Base-by-base conservation (phyloP, 2,888 invertebrate species). In the Drepana falcataria region DNA sequence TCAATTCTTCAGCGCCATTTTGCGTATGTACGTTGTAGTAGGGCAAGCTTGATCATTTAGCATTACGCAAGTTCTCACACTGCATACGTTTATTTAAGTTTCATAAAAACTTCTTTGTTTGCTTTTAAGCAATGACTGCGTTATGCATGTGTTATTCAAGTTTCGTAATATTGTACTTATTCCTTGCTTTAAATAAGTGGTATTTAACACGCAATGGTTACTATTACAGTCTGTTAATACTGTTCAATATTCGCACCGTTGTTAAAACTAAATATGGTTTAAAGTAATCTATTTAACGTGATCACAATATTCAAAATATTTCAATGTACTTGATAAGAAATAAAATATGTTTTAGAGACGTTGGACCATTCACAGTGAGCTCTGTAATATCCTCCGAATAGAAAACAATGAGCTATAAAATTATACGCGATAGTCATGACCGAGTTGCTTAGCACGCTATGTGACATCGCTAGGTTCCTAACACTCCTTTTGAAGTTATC, bases 401-500 rank as follows among this genome's bases (percentile, higher is more conserved):
- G 61, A 78, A 75, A 69, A 85, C 84, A 84, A 85, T 85, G 63
- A 78, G 60, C 67, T 58, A 77, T 83, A 73, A 80, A 77, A 71
- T 73, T 73, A 72, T 72, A 75, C 72, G 21, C 21, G 73, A 70
- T 67, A 65, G 64, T 60, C 73, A 73, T 77, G 79, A 75, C 69
- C 71, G 67, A 65, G 61, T 71, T 66, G 66, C 65, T 59, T 61
- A 69, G 63, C 80, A 76, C 72, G 81, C 66, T 65, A 73, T 57
- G 66, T 74, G 70, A 72, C 72, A 71, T 68, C 61, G 63, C 64
- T 70, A 65, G 37, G 37, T 37, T 37, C 37, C 37, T 5, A 37
- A 3, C 49, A 56, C 55, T 55, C 53, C 40, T 47, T 48, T 37
- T 37, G 5, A 37, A 21, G 21, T 21, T 21, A 21, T 21, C 21